Evolutionary conservation across 2,113 vertebrate genomes (phyloP).

Genomic region (Aix galericulata): DNA sequence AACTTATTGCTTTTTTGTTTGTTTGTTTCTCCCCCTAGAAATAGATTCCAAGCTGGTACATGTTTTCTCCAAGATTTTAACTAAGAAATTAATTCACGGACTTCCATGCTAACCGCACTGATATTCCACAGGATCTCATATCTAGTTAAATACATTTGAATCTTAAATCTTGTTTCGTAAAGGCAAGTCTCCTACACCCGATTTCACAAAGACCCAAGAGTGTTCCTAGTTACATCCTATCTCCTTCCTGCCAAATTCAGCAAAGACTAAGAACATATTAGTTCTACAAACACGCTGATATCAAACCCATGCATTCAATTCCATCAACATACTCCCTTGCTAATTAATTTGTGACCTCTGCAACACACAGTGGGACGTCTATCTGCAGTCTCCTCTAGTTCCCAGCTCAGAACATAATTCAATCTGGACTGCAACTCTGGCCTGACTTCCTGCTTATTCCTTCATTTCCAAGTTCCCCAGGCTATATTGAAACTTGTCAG

Average conservation of each 20-base stretch:
- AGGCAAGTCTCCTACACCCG: not conserved
- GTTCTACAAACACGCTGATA: not conserved
- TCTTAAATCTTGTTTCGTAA: not conserved
- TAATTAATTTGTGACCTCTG: slow-evolving; percentile 35
- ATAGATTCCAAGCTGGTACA: not conserved
- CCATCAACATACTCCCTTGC: not conserved
- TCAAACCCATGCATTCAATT: not conserved
- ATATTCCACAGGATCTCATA: not conserved
- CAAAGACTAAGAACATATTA: not conserved
- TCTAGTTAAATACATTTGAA: not conserved
- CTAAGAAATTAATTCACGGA: not conserved
- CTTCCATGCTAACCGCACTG: not conserved
- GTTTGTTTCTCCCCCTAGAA: not conserved
- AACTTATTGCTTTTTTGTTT: not conserved
- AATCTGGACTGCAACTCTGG: not conserved
- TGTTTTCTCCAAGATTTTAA: not conserved
- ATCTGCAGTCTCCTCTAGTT: not conserved
- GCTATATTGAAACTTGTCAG: not conserved
- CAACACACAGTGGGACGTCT: not conserved
- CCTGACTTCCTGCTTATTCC: not conserved
- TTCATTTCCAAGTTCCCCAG: slow-evolving; percentile 2
- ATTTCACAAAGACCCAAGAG: not conserved
- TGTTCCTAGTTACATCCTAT: not conserved
- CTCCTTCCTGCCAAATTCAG: slow-evolving; percentile 5
- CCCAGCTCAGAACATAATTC: not conserved